Conservation (phyloP, 2,113 vertebrate genomes). For the Mugil cephalus region DNA sequence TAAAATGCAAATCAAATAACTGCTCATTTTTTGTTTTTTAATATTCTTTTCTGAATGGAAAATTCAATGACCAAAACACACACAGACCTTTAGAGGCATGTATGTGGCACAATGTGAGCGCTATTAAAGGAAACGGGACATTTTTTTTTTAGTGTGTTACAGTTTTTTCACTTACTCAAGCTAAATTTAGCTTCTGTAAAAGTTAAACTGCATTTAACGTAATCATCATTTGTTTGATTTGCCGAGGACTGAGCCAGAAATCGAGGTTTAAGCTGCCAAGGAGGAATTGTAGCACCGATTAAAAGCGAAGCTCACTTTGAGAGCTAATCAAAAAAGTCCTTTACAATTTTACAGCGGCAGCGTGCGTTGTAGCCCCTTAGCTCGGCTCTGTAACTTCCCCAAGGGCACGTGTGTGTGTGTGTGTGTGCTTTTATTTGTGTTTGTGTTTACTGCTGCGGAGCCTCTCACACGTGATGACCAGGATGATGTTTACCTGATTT, state of each 20-base stretch:
- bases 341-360: conserved; percentile 28
- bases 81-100: neutral
- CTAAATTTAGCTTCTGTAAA: neutral
- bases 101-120: neutral
- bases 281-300: neutral
- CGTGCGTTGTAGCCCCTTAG: conserved; percentile 27
- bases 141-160: neutral
- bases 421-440: conserved; percentile 40
- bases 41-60: too few relatives aligned
- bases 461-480: conserved; percentile 33
- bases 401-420: conserved; percentile 9
- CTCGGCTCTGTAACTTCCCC: conserved; percentile 25
- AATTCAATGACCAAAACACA: too few relatives aligned
- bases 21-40: too few relatives aligned
- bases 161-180: neutral
- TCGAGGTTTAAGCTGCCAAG: conserved; percentile 5
- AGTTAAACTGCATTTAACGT: conserved; percentile 12
- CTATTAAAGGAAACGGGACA: neutral
- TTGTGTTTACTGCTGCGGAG: conserved; percentile 33
- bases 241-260: neutral
- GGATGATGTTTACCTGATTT: conserved; percentile 56
- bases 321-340: conserved; percentile 13
- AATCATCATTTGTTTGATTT: conserved; percentile 23
- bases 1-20: too few relatives aligned
- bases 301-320: neutral